Conservation (phyloP, 2,888 invertebrate genomes). For the Electrophaes corylata region DNA sequence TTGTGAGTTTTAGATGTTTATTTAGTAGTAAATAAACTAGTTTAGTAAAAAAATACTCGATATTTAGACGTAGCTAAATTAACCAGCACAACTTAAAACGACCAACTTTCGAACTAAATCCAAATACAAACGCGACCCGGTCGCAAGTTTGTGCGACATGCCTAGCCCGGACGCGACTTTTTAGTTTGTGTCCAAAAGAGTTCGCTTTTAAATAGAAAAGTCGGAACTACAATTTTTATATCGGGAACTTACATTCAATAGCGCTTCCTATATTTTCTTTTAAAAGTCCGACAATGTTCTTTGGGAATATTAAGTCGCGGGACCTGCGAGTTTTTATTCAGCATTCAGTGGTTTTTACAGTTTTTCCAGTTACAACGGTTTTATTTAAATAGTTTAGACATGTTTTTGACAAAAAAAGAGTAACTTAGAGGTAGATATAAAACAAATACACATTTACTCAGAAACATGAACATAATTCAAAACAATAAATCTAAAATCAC, state of each 20-base stretch:
- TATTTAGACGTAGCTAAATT: too few species aligned
- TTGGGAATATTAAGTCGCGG: not conserved
- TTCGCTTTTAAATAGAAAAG: slow-evolving; percentile 48
- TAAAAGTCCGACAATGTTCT: slow-evolving; percentile 26
- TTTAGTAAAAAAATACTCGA: too few species aligned
- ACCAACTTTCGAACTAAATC: slow-evolving; percentile 3
- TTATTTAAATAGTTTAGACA: too few species aligned
- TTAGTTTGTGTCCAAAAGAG: slow-evolving; percentile 48
- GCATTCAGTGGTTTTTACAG: not conserved
- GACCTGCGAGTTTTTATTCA: not conserved
- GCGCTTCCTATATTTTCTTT: slow-evolving; percentile 24
- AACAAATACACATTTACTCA: too few species aligned
- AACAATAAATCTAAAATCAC: too few species aligned
- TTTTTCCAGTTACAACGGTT: not conserved
- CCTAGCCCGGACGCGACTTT: slow-evolving; percentile 18
- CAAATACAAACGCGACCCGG: slow-evolving; percentile 9
- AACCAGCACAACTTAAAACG: too few species aligned
- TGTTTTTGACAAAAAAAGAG: too few species aligned
- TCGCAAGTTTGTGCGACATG: slow-evolving; percentile 11
- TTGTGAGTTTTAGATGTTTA: too few species aligned
- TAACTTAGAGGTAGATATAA: too few species aligned
- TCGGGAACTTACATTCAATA: slow-evolving; percentile 45
- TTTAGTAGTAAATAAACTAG: not conserved
- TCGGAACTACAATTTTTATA: slow-evolving; percentile 46
- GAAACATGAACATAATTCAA: too few species aligned